Evolutionary conservation across 2,797 vertebrate species (phyloP).

Genomic region (Anas georgica): DNA sequence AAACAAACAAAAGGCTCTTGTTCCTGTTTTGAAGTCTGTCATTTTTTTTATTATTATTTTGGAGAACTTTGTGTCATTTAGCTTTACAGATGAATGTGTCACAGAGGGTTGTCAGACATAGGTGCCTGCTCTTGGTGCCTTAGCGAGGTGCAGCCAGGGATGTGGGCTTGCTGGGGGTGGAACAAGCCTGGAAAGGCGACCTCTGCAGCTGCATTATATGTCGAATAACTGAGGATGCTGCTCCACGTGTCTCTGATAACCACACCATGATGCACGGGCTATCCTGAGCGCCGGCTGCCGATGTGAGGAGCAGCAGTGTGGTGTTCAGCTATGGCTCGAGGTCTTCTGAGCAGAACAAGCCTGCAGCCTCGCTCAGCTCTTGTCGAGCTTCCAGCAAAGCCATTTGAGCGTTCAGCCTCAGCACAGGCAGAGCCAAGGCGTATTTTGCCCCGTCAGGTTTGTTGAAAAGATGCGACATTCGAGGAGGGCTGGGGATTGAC

Average conservation of each 20-base stretch:
- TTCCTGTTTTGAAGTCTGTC: not conserved
- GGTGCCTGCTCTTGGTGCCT: not conserved
- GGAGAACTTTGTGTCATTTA: not conserved
- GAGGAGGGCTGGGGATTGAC: constrained; percentile 63
- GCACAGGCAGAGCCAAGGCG: not conserved
- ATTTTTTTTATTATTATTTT: not conserved
- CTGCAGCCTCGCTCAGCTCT: constrained; percentile 62
- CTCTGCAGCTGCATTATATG: accelerated
- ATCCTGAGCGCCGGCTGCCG: constrained; percentile 80
- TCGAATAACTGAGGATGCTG: constrained; percentile 58
- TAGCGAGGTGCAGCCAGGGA: accelerated
- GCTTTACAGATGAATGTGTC: not conserved
- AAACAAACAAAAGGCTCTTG: not conserved
- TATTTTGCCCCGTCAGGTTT: not conserved
- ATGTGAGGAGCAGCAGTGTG: constrained; percentile 78
- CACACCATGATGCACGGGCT: constrained; percentile 80
- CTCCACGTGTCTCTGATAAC: constrained; percentile 78
- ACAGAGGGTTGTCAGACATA: accelerated
- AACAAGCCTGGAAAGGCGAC: not conserved
- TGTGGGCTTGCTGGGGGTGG: accelerated
- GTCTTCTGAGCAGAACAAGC: constrained; percentile 69
- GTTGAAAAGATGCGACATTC: constrained; percentile 64
- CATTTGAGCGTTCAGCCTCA: constrained; percentile 37
- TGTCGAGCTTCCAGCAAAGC: constrained; percentile 64
- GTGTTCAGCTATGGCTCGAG: constrained; percentile 76